A percentile compares a stretch with the other conserved stretches of the same genome.
These are phyloP conservation scores for Sesia bembeciformis DNA, from an alignment of 2,888 invertebrate species.

Conservation along the genomic window DNA sequence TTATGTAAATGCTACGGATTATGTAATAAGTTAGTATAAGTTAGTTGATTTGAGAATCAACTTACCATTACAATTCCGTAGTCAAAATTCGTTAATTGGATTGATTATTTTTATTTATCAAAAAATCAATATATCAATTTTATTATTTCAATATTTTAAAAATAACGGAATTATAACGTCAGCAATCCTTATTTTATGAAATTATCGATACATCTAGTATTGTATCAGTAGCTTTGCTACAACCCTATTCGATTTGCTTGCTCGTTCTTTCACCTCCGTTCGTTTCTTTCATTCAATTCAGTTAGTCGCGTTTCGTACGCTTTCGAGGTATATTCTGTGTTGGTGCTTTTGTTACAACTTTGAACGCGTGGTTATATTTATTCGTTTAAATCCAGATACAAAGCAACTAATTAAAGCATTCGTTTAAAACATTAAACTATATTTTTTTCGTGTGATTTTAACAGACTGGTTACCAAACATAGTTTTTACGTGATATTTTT, in stretches of 20 bases:
- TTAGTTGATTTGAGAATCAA: no score
- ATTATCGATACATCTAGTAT: not conserved
- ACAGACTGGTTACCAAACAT: not conserved
- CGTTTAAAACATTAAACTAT: not conserved
- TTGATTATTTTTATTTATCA: no score
- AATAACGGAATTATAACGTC: no score
- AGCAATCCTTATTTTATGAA: no score
- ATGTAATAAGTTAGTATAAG: no score
- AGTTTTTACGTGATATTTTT: constrained; percentile 13
- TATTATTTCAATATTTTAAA: no score
- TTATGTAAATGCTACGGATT: no score
- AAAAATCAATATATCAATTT: no score
- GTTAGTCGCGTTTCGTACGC: constrained; percentile 33
- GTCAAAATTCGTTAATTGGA: no score
- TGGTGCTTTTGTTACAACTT: constrained; percentile 11
- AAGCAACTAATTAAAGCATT: constrained; percentile 13
- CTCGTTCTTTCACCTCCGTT: constrained; percentile 24
- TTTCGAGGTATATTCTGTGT: constrained; percentile 8
- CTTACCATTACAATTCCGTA: no score
- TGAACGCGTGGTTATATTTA: constrained; percentile 39
- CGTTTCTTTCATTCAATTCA: constrained; percentile 18
- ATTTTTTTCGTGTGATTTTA: not conserved
- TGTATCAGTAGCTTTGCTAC: constrained; percentile 1
- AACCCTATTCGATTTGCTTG: constrained; percentile 22
- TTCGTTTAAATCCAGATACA: constrained; percentile 6